Percentiles rank a stretch among this genome's conserved stretches.
Conservation (phyloP, 2,797 vertebrate genomes). For the Acrossocheilus fasciatus region DNA sequence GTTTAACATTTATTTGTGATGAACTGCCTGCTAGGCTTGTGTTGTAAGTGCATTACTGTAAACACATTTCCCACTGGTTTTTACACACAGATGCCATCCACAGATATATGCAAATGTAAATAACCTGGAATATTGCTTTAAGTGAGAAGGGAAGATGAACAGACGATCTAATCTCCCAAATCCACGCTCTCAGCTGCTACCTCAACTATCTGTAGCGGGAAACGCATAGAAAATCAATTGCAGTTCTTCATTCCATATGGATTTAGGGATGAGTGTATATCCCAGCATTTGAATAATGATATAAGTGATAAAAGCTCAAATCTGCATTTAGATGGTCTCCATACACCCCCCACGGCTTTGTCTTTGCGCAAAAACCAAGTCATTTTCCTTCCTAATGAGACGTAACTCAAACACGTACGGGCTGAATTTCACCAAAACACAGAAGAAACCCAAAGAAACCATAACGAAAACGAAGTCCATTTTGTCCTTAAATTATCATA, state of each 20-base stretch:
- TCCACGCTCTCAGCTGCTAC: neutral
- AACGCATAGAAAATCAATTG: conserved; percentile 36
- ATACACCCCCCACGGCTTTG: conserved; percentile 28
- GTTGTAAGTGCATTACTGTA: neutral
- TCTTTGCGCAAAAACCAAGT: conserved; percentile 51
- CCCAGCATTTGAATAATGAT: conserved; percentile 46
- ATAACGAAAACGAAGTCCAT: neutral
- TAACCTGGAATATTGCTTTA: neutral
- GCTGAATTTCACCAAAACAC: neutral
- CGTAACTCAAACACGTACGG: neutral
- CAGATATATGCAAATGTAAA: neutral
- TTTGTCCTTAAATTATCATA: neutral
- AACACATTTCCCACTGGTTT: neutral
- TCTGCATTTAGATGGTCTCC: conserved; percentile 63
- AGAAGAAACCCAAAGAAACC: neutral
- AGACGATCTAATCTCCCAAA: neutral
- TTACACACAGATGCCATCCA: neutral
- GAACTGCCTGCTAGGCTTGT: neutral
- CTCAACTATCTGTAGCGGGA: conserved; percentile 10
- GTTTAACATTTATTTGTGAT: neutral
- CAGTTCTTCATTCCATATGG: conserved; percentile 31
- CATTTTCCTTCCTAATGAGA: conserved; percentile 22
- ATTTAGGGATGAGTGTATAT: conserved; percentile 39
- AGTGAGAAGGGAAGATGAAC: neutral
- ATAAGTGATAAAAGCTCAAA: conserved; percentile 46